A percentile compares a stretch with the other conserved stretches of the same genome.
Evolutionary conservation across 2,113 vertebrate species (phyloP).

Genomic region (Sylvilagus bachmani): DNA sequence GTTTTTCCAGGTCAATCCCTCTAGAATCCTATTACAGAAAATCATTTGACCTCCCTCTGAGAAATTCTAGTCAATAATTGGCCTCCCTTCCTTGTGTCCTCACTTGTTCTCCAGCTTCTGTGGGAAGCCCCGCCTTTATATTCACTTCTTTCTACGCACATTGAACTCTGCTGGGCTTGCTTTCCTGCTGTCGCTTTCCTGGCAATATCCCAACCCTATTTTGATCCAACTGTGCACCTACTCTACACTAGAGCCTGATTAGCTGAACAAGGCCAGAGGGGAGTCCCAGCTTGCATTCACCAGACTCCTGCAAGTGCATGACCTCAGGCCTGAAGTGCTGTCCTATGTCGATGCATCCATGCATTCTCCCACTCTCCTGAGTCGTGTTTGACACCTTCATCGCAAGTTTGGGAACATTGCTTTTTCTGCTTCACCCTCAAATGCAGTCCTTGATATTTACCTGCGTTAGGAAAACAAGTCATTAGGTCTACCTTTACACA

Average conservation of each 20-base stretch:
- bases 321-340: not conserved
- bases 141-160: not conserved
- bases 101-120: not conserved
- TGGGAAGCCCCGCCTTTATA: rapidly evolving
- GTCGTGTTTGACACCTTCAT: not conserved
- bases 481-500: not conserved
- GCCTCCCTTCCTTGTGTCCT: not conserved
- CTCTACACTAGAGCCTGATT: not conserved
- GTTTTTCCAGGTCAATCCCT: not conserved
- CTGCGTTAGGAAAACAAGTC: not conserved
- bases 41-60: not conserved
- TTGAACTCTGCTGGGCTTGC: not conserved
- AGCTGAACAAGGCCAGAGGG: not conserved
- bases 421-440: not conserved
- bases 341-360: not conserved
- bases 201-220: not conserved
- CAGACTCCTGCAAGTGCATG: too few relatives aligned
- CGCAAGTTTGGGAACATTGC: not conserved
- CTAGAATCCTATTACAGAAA: not conserved
- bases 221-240: not conserved
- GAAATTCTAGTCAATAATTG: not conserved
- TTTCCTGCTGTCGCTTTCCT: not conserved
- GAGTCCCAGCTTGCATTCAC: not conserved
- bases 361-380: not conserved
- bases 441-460: not conserved